Evolutionary conservation across 37 sponge, comb jelly and placozoan genomes (phyloP), one percentile per base, ranked within the genome.

Genomic region (Mnemiopsis leidyi): DNA sequence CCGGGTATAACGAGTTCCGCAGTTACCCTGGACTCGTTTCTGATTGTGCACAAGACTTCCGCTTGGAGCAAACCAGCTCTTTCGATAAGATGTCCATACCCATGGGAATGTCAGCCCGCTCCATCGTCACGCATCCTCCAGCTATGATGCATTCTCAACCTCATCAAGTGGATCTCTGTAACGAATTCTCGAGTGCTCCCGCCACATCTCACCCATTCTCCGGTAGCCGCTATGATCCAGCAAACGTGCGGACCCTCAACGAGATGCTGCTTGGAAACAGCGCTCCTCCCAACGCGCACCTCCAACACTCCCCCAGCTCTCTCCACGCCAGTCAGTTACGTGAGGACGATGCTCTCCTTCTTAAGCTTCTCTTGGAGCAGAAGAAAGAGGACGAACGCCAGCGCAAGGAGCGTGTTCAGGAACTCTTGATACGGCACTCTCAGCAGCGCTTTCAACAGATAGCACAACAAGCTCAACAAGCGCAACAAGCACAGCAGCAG

Each of bases 371-470:
- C 0, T 13, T 85, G 24, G 90, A 85, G 61, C 61, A 85, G 90
- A 39, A 85, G 61, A 21, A 40, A 37, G 48, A 85, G 48, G 90
- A 85, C 1, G 38, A 85, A 28, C 26, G 79, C 26, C 79, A 77
- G 79, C 32, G 79, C 32, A 77, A 32, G 26, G 79, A 77, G 79
- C 79, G 79, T 21, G 73, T 69, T 16, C 73, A 69, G 73, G 79
- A 77, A 36, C 35, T 77, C 20, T 18, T 77, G 36, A 2, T 28
- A 9, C 32, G 79, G 9, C 73, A 71, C n/a, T 71, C 73, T 7
- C 79, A 77, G 35, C 79, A 77, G 79, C 34, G 79, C 61, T 40
- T 39, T 2, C 90, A 85, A 25, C 82, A 82, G 38, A 30, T 20
- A n/a, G n/a, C n/a, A n/a, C n/a, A n/a, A n/a, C n/a, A n/a, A n/a